These are phyloP conservation scores for Trachemys scripta DNA, from an alignment of 2,113 vertebrate genomes.

Conservation along the genomic window DNA sequence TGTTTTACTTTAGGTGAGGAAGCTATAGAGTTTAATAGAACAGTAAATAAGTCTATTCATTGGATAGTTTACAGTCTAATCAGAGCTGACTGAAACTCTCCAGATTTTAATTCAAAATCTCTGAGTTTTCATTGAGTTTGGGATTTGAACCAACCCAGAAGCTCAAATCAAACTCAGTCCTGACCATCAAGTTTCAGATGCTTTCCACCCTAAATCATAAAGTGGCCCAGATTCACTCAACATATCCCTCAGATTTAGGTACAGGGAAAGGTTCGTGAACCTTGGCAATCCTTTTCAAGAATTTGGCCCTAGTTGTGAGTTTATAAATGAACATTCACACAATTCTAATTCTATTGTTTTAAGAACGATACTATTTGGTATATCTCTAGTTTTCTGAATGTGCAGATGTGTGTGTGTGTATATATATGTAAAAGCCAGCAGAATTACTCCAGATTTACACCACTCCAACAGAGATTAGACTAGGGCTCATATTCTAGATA, in stretches of 20 bases:
- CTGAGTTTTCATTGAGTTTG: constrained; percentile 24
- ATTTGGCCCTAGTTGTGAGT: neutral
- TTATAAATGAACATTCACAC: constrained; percentile 24
- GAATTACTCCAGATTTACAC: constrained; percentile 14
- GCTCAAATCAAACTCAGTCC: neutral
- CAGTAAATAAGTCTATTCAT: constrained; percentile 34
- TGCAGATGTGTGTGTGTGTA: no score
- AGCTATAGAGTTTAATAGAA: neutral
- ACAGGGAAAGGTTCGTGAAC: constrained; percentile 29
- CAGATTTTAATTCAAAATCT: neutral
- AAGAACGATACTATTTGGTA: constrained; percentile 11
- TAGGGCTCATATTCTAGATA: neutral
- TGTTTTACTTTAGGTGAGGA: neutral
- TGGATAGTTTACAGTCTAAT: constrained; percentile 18
- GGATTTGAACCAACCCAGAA: neutral
- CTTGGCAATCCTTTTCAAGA: neutral
- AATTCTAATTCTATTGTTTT: constrained; percentile 42
- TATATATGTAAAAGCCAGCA: neutral
- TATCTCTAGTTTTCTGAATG: neutral
- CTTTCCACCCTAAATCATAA: neutral
- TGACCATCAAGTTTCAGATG: neutral
- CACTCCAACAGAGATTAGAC: neutral
- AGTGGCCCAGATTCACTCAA: neutral
- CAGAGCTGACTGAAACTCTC: constrained; percentile 30
- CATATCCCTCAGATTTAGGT: neutral